phyloP scores from a whole-genome alignment of 2,797 vertebrate species.

The Lycodopsis pacificus region DNA sequence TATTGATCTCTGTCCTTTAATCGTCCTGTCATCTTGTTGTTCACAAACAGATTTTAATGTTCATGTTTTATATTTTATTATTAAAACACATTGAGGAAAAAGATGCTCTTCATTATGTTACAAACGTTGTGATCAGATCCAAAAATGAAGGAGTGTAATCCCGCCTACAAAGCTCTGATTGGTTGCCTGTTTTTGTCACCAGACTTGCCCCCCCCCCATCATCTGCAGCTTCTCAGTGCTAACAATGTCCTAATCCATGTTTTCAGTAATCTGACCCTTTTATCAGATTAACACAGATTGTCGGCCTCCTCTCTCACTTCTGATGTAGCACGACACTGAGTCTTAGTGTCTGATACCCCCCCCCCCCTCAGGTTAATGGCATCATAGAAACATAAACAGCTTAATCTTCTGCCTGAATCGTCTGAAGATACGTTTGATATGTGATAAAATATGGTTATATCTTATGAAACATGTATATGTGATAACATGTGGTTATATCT shows the following conservation, averaged over 20 bases:
- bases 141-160: too few species aligned
- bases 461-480: too few species aligned
- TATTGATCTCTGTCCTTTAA: too few species aligned
- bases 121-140: too few species aligned
- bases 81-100: too few species aligned
- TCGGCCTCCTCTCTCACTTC: constrained; percentile 22
- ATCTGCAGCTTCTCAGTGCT: background rate
- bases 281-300: constrained; percentile 76
- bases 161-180: background rate
- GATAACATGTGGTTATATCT: too few species aligned
- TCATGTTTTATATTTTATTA: too few species aligned
- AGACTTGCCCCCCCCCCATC: background rate
- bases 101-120: too few species aligned
- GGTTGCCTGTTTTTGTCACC: background rate
- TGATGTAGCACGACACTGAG: constrained; percentile 18
- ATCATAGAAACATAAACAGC: constrained; percentile 10
- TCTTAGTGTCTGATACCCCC: background rate
- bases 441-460: too few species aligned
- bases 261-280: constrained; percentile 75
- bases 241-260: constrained; percentile 48
- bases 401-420: background rate
- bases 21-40: too few species aligned
- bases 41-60: too few species aligned
- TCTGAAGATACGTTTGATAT: background rate
- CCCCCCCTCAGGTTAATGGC: constrained; percentile 19